These are phyloP conservation scores for Synaphobranchus kaupii DNA, from an alignment of 2,797 vertebrate genomes.

Conservation along the genomic window DNA sequence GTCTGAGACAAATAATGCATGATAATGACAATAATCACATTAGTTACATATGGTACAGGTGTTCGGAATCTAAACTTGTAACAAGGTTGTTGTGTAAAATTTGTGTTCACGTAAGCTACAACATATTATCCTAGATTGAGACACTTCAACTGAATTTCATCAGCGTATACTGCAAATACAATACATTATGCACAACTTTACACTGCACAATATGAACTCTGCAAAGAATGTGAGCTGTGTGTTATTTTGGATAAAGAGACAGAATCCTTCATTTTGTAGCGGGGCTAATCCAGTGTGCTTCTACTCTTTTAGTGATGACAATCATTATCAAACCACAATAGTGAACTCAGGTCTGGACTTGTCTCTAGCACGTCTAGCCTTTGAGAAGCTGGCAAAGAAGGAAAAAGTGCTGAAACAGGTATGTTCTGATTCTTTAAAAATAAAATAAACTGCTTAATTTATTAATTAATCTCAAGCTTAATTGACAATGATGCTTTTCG, in stretches of 20 bases:
- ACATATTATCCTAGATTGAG: neutral
- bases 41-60: neutral
- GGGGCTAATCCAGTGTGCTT: neutral
- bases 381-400: slow-evolving; percentile 51
- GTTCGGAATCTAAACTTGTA: neutral
- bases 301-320: slow-evolving; percentile 49
- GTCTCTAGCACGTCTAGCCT: slow-evolving; percentile 37
- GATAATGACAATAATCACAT: neutral
- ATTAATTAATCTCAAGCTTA: neutral
- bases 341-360: slow-evolving; percentile 59
- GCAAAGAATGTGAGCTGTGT: neutral
- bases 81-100: neutral
- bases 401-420: slow-evolving; percentile 52
- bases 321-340: slow-evolving; percentile 59
- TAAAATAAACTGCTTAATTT: neutral
- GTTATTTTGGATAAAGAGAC: neutral
- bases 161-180: neutral
- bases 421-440: neutral
- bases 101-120: neutral
- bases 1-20: neutral
- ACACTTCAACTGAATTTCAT: neutral
- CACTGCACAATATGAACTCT: neutral
- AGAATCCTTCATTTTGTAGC: neutral
- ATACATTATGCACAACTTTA: neutral
- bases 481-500: neutral